A percentile compares a stretch with the other conserved stretches of the same genome.
phyloP scores from a whole-genome alignment of 1,140 invertebrate genomes.

The Brachionus koreanus region DNA sequence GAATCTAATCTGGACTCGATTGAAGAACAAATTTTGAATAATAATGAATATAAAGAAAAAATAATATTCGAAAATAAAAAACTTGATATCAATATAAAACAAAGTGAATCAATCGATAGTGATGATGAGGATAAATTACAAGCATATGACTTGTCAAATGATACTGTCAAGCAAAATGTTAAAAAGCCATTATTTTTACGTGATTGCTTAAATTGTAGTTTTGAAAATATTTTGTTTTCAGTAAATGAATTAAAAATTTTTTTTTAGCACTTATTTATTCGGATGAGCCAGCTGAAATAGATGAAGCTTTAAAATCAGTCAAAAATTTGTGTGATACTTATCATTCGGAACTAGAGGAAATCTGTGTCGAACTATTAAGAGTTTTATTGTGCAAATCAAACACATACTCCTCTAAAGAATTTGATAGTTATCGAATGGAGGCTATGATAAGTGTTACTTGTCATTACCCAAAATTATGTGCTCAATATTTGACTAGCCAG shows the following conservation, averaged over 20 bases:
- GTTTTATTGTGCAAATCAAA: conserved; percentile 30
- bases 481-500: not conserved
- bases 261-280: conserved; percentile 27
- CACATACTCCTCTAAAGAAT: not conserved
- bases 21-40: not conserved
- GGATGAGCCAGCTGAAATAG: not conserved
- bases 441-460: conserved; percentile 8
- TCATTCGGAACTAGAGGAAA: conserved; percentile 20
- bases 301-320: not conserved
- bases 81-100: not conserved
- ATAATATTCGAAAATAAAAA: conserved; percentile 37
- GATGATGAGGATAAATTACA: conserved; percentile 21
- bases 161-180: not conserved
- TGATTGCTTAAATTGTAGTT: conserved; percentile 23
- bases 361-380: not conserved
- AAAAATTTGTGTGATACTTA: conserved; percentile 5
- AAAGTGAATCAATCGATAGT: not conserved
- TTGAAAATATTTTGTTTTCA: not conserved
- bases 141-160: conserved; percentile 6
- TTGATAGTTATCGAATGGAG: not conserved
- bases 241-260: not conserved
- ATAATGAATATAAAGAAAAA: not conserved
- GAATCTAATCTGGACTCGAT: not conserved
- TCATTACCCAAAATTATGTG: conserved; percentile 29
- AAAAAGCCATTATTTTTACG: conserved; percentile 30